Percentiles rank a stretch among this genome's conserved stretches.
These are phyloP conservation scores for Salticus scenicus DNA, from an alignment of 2,888 invertebrate genomes.

Conservation along the genomic window DNA sequence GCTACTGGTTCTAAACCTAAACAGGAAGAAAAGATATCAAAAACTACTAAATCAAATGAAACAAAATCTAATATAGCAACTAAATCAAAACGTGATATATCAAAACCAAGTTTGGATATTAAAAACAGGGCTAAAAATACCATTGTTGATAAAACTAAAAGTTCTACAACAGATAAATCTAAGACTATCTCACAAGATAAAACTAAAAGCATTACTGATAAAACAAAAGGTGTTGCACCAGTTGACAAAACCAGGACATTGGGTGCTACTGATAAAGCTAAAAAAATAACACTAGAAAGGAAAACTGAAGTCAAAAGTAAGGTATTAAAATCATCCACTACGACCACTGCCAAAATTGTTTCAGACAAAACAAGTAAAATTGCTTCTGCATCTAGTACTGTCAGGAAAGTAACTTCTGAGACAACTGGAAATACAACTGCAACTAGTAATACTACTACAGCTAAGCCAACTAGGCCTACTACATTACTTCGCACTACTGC, in stretches of 20 bases:
- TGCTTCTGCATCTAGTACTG: neutral
- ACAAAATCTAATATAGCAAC: conserved; percentile 3
- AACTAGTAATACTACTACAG: neutral
- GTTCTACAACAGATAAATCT: conserved; percentile 27
- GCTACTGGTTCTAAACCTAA: conserved; percentile 20
- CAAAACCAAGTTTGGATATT: conserved; percentile 35
- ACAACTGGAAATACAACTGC: neutral
- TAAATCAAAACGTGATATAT: conserved; percentile 45
- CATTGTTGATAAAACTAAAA: conserved; percentile 37
- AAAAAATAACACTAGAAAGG: neutral
- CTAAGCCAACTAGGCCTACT: neutral
- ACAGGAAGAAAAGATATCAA: neutral
- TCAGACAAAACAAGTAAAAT: neutral
- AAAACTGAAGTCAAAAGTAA: neutral
- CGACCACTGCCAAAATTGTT: neutral
- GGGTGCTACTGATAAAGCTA: neutral
- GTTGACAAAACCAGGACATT: neutral
- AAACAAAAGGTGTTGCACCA: neutral
- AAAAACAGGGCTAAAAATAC: conserved; percentile 36
- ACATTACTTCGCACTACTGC: neutral
- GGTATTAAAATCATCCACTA: conserved; percentile 24
- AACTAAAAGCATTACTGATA: conserved; percentile 29
- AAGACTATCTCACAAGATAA: conserved; percentile 20
- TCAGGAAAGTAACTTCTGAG: conserved; percentile 23
- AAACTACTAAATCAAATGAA: neutral